Evolutionary conservation across 2,888 invertebrate species (phyloP).

Genomic region (Embidobia sp.): DNA sequence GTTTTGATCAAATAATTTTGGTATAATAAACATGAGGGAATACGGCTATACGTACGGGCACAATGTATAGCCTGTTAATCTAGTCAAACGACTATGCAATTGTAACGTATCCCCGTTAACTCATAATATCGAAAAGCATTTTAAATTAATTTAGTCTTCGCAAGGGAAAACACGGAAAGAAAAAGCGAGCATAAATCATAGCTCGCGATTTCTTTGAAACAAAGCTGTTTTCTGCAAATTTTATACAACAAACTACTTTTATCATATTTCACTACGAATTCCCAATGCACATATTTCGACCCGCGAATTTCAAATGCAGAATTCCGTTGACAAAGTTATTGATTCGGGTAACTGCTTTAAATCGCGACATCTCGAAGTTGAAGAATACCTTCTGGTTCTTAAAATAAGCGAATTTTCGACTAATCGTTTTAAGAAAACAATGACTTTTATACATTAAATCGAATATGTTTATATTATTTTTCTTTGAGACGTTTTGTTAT

Average conservation of each 20-base stretch:
- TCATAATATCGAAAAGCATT: constrained; percentile 2
- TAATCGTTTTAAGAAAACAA: too few relatives aligned
- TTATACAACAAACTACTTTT: constrained; percentile 14
- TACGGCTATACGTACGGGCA: not conserved
- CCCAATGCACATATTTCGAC: constrained; percentile 36
- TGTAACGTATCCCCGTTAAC: constrained; percentile 1
- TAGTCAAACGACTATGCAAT: not conserved
- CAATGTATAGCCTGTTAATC: not conserved
- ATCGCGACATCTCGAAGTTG: not conserved
- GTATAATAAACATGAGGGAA: constrained; percentile 17
- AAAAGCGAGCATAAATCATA: not conserved
- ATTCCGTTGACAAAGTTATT: constrained; percentile 43
- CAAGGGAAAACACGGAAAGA: too few relatives aligned
- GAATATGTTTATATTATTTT: too few relatives aligned
- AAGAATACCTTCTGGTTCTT: too few relatives aligned
- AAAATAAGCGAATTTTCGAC: too few relatives aligned
- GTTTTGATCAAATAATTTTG: constrained; percentile 40
- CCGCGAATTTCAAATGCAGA: constrained; percentile 26
- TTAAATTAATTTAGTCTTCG: not conserved
- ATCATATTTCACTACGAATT: constrained; percentile 13
- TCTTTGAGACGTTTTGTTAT: too few relatives aligned
- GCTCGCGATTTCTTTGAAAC: not conserved
- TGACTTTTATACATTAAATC: too few relatives aligned
- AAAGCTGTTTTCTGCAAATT: not conserved
- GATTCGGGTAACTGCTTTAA: constrained; percentile 25